Evolutionary conservation across 2,113 vertebrate genomes (phyloP), one percentile per base, ranked within the genome.

Genomic region (Hemibagrus wyckioides): DNA sequence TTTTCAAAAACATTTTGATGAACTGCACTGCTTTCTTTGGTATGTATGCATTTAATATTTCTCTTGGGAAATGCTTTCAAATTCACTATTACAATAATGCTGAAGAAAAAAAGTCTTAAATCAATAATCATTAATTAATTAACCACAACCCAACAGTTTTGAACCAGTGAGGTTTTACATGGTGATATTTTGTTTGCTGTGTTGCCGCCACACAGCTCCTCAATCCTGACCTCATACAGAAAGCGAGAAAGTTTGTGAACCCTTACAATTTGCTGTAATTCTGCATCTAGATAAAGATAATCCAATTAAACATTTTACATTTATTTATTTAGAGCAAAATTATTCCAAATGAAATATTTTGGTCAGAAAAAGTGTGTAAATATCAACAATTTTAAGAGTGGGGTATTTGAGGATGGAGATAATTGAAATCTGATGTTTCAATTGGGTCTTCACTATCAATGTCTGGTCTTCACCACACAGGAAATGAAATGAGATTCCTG

Each of bases 1-100:
- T 30, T 67, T 48, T n/a, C 21, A 54, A 85, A 86, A 67, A 41
- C n/a, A 54, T 67, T 65, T 69, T 17, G 23, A 48, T 77, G 61
- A 85, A 61, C 36, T n/a, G 4, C 69, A 76, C 23, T 30, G 69
- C 65, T 57, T 69, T 48, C n/a, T 73, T 54, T 41, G 69, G 5
- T 25, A 65, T 17, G 13, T 52, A 36, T 28, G 21, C n/a, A 36
- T 23, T 50, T 28, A 19, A 6, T 85, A 76, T 21, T 77, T 44
- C 54, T 48, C 36, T 71, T 30, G 82, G 63, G n/a, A 33, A 54
- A 50, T 33, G 30, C 4, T 17, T 77, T 30, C 13, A 77, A 50
- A 52, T n/a, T 30, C 14, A n/a, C 13, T 7, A 15, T 14, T 7
- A 77, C 11, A 77, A 50, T 15, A 48, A 75, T 19, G 14, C 11